These are phyloP conservation scores for Wasmannia auropunctata DNA, from an alignment of 1,140 invertebrate species.

Conservation along the genomic window DNA sequence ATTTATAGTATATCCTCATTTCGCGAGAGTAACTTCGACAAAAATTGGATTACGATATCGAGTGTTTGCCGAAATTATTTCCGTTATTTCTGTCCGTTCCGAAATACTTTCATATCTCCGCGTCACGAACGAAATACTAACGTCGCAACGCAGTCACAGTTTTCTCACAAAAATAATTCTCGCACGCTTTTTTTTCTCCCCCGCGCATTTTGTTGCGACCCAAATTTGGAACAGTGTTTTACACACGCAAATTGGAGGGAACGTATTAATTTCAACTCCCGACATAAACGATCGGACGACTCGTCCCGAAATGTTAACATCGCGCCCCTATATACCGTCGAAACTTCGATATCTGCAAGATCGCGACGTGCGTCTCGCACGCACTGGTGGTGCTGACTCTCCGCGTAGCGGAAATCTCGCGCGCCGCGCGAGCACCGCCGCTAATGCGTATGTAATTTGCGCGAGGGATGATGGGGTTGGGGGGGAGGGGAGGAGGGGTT, in stretches of 20 bases:
- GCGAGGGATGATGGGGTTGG: no score
- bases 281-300: neutral
- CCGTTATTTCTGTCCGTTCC: neutral
- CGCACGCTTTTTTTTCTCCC: neutral
- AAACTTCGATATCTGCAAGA: conserved; percentile 3
- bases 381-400: neutral
- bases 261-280: neutral
- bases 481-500: no score
- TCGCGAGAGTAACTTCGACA: neutral
- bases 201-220: neutral
- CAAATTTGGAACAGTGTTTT: neutral
- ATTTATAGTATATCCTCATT: neutral
- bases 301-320: neutral
- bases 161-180: neutral
- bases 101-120: no score
- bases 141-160: neutral
- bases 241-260: neutral
- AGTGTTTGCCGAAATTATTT: neutral
- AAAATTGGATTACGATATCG: conserved; percentile 8
- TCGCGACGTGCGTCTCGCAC: neutral
- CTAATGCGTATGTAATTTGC: conserved; percentile 72
- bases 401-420: neutral
- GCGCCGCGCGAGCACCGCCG: conserved; percentile 32
- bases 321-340: neutral
- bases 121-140: neutral